Conservation (phyloP, 2,113 vertebrate genomes). For the Speoplatyrhinus poulsoni region DNA sequence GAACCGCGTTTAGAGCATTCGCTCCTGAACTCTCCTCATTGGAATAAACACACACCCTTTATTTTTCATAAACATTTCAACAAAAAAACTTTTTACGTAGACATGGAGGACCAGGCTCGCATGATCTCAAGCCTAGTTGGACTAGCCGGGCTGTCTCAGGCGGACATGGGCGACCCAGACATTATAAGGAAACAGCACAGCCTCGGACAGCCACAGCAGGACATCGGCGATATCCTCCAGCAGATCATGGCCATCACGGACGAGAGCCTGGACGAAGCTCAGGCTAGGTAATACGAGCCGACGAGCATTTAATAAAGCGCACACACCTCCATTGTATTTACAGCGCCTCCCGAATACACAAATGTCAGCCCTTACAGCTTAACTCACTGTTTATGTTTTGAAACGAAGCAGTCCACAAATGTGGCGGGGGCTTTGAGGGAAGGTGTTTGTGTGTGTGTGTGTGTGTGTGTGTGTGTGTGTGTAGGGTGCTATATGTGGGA, state of each 20-base stretch:
- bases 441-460: not conserved
- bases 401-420: no score
- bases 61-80: conserved; percentile 3
- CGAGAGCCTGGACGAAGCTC: conserved; percentile 83
- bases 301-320: not conserved
- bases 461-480: not conserved
- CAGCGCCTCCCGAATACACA: no score
- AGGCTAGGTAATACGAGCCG: conserved; percentile 75
- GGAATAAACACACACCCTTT: not conserved
- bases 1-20: not conserved
- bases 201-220: conserved; percentile 67
- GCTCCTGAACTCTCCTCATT: not conserved
- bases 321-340: no score
- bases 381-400: no score
- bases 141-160: conserved; percentile 45
- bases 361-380: no score
- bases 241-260: conserved; percentile 87
- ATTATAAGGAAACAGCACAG: conserved; percentile 59
- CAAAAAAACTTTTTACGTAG: conserved; percentile 36
- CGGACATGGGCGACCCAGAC: conserved; percentile 62
- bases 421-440: not conserved
- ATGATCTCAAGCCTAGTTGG: conserved; percentile 53
- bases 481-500: no score
- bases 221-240: conserved; percentile 82
- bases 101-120: conserved; percentile 74